phyloP scores from a whole-genome alignment of 2,888 invertebrate species.

The Argyresthia goedartella region DNA sequence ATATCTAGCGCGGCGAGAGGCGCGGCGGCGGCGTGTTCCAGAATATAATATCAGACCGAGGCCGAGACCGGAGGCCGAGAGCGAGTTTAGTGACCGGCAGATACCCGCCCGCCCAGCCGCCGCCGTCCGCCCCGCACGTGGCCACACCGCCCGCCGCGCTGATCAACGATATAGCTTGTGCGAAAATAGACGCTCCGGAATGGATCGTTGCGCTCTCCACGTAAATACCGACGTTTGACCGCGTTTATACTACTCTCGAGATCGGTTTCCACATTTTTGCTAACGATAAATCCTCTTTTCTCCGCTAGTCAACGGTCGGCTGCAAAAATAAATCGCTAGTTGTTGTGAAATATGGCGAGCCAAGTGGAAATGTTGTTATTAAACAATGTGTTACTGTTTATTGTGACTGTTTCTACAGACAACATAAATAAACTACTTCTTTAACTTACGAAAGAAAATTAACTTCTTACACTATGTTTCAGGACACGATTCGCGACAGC shows the following conservation, averaged over 20 bases:
- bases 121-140: conserved; percentile 25
- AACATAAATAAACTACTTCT: too few relatives aligned
- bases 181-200: conserved; percentile 58
- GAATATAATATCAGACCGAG: conserved; percentile 61
- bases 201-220: conserved; percentile 43
- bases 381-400: too few relatives aligned
- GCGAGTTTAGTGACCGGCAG: conserved; percentile 30
- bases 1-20: conserved; percentile 66
- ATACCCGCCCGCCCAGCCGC: conserved; percentile 42
- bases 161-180: conserved; percentile 56
- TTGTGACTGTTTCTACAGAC: too few relatives aligned
- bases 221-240: conserved; percentile 49
- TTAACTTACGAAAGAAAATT: too few relatives aligned
- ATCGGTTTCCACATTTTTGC: conserved; percentile 29
- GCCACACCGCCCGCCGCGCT: conserved; percentile 22
- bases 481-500: too few relatives aligned
- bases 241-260: conserved; percentile 30
- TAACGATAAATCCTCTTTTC: background rate
- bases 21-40: conserved; percentile 61
- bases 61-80: too few relatives aligned
- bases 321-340: background rate
- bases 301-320: background rate
- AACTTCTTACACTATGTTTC: too few relatives aligned
- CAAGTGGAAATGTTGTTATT: too few relatives aligned
- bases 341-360: too few relatives aligned